Conservation (phyloP, 2,797 vertebrate genomes). For the Pempheris klunzingeri region DNA sequence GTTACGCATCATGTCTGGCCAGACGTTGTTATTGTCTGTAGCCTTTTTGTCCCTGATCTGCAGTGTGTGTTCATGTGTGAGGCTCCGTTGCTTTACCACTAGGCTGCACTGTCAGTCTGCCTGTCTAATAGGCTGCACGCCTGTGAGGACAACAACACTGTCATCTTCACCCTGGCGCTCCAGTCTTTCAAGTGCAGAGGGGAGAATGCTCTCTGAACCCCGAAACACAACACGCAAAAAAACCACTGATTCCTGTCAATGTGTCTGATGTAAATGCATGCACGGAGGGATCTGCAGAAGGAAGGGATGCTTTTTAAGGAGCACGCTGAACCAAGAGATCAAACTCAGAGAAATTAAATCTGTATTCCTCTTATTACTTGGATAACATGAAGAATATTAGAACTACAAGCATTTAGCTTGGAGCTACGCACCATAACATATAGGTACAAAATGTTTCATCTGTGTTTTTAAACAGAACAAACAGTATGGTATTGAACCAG, state of each 20-base stretch:
- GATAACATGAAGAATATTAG: not conserved
- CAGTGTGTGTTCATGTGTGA: slow-evolving; percentile 64
- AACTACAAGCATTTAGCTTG: not conserved
- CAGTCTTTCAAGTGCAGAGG: slow-evolving; percentile 53
- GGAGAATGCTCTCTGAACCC: slow-evolving; percentile 46
- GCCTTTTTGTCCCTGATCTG: slow-evolving; percentile 50
- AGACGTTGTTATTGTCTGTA: slow-evolving; percentile 42
- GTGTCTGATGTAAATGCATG: slow-evolving; percentile 35
- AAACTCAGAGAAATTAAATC: slow-evolving; percentile 13
- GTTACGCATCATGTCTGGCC: slow-evolving; percentile 20
- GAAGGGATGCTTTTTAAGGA: slow-evolving; percentile 7
- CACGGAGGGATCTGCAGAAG: slow-evolving; percentile 27
- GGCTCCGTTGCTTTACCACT: slow-evolving; percentile 73
- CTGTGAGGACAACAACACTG: slow-evolving; percentile 60
- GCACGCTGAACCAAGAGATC: slow-evolving; percentile 19
- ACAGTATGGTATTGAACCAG: slow-evolving; percentile 23
- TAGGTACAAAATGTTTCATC: not conserved
- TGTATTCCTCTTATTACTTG: slow-evolving; percentile 12
- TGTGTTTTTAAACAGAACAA: slow-evolving; percentile 30
- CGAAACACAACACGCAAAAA: slow-evolving; percentile 36
- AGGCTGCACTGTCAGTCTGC: slow-evolving; percentile 83
- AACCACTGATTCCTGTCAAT: slow-evolving; percentile 48
- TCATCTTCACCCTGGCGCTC: slow-evolving; percentile 60
- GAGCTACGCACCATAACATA: slow-evolving; percentile 1
- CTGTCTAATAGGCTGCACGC: slow-evolving; percentile 70